phyloP scores from a whole-genome alignment of 2,888 invertebrate species.

The Trimorus sp. region DNA sequence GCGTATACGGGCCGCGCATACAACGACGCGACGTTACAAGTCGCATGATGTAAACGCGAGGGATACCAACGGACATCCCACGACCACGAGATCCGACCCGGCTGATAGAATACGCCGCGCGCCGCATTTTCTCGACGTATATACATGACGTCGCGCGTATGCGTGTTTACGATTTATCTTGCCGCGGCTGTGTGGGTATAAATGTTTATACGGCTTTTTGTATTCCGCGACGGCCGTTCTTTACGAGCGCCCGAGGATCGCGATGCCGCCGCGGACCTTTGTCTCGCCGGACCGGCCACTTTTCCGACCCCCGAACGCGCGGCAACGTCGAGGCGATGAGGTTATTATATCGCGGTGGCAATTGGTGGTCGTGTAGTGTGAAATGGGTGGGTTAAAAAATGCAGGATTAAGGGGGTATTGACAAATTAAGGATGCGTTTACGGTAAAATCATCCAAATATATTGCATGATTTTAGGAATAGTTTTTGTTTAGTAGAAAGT shows the following conservation, averaged over 20 bases:
- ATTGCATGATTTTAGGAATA: too few species aligned
- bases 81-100: constrained; percentile 60
- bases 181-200: constrained; percentile 39
- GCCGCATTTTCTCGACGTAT: constrained; percentile 45
- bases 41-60: constrained; percentile 64
- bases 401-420: too few species aligned
- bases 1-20: constrained; percentile 40
- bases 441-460: too few species aligned
- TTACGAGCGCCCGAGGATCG: constrained; percentile 20
- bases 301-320: neutral
- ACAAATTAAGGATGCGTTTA: too few species aligned
- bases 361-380: too few species aligned
- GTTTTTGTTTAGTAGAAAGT: too few species aligned
- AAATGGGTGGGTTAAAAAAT: too few species aligned
- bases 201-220: constrained; percentile 55
- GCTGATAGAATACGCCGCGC: constrained; percentile 56
- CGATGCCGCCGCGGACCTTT: constrained; percentile 29
- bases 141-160: constrained; percentile 42
- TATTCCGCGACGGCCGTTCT: constrained; percentile 38
- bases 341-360: too few species aligned
- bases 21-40: constrained; percentile 52
- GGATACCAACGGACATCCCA: constrained; percentile 61
- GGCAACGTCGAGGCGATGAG: too few species aligned
- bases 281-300: constrained; percentile 15
- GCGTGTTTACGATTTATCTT: constrained; percentile 58